Conservation (phyloP, 1,140 invertebrate species). For the Metopolophium dirhodum region DNA sequence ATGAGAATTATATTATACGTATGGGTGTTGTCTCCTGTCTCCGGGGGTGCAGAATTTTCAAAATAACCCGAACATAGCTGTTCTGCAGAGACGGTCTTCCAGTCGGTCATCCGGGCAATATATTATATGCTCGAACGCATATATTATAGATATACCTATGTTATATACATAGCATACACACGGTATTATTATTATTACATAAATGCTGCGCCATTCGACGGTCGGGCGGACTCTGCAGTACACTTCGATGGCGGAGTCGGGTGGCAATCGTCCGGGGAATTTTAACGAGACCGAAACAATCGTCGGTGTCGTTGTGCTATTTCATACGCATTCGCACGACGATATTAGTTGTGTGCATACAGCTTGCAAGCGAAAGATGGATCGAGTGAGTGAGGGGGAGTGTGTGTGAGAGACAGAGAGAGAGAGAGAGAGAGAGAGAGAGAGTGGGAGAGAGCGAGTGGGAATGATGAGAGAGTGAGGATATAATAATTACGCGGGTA, state of each 20-base stretch:
- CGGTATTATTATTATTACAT: background rate
- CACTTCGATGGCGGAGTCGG: background rate
- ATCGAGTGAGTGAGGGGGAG: background rate
- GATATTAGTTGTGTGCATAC: background rate
- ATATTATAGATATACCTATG: no score
- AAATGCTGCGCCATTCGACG: background rate
- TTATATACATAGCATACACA: background rate
- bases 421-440: no score
- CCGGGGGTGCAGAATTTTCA: background rate
- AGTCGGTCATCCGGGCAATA: background rate
- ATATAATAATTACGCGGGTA: constrained; percentile 7
- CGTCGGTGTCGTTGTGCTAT: background rate
- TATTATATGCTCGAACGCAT: background rate
- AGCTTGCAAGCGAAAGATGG: background rate
- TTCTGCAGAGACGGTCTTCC: background rate
- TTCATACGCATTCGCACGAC: background rate
- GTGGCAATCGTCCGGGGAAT: background rate
- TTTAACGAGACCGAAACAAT: constrained; percentile 39
- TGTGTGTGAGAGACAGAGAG: no score
- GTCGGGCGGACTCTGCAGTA: background rate
- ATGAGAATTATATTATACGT: background rate
- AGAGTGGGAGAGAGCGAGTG: background rate
- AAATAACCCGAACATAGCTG: background rate
- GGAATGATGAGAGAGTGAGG: background rate
- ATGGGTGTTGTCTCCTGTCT: background rate